Percentiles rank a stretch among this genome's conserved stretches.
phyloP scores from a whole-genome alignment of 1,140 invertebrate species.

The Scylla paramamosain region DNA sequence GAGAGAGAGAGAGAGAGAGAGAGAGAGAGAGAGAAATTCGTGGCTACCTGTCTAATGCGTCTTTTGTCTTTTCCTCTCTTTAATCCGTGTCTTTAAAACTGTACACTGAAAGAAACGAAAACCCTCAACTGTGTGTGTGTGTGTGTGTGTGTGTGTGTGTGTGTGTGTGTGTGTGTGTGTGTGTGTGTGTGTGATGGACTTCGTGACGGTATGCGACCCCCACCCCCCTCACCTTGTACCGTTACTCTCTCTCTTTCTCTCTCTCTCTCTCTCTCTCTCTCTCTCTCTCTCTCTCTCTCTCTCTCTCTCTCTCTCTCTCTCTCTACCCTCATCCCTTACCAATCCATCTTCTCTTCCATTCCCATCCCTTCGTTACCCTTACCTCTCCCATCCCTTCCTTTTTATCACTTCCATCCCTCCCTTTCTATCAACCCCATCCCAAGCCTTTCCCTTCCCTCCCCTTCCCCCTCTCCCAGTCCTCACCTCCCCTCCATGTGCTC shows the following conservation, averaged over 20 bases:
- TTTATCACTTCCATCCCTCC: no score
- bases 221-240: neutral
- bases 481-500: no score
- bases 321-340: neutral
- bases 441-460: neutral
- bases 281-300: neutral
- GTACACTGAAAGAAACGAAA: no score
- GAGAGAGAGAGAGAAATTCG: neutral
- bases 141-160: no score
- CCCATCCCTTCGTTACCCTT: no score
- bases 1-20: slow-evolving; percentile 37
- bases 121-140: no score
- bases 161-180: no score
- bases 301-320: neutral
- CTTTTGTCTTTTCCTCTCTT: no score
- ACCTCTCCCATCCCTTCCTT: no score
- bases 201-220: neutral
- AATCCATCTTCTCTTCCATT: no score
- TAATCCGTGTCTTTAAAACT: no score
- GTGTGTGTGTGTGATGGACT: slow-evolving; percentile 25
- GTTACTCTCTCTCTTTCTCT: no score
- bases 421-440: neutral
- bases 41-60: neutral
- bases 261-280: neutral
- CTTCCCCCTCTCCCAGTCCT: neutral